A percentile compares a stretch with the other conserved stretches of the same genome.
These are phyloP conservation scores for Dichetophora obliterata DNA, from an alignment of 2,888 invertebrate genomes.

Conservation along the genomic window DNA sequence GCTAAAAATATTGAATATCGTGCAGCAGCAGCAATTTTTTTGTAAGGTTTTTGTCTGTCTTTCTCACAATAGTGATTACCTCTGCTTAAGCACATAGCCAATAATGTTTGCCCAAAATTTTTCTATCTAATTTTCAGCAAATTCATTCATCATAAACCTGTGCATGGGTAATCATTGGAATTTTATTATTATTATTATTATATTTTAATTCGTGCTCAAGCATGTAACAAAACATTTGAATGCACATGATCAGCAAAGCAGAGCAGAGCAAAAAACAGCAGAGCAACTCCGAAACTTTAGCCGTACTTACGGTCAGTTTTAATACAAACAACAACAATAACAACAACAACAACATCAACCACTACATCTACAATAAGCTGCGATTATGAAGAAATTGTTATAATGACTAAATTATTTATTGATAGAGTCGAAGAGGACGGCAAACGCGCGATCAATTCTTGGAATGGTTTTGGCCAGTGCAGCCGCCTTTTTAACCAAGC, in stretches of 20 bases:
- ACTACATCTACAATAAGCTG: constrained; percentile 47
- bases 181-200: background rate
- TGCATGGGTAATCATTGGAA: background rate
- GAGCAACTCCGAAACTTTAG: background rate
- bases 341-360: background rate
- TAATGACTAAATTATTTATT: constrained; percentile 65
- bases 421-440: constrained; percentile 52
- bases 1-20: background rate
- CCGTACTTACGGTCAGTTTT: background rate
- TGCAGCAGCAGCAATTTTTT: background rate
- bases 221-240: background rate
- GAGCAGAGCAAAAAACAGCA: background rate
- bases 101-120: background rate
- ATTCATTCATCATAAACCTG: constrained; percentile 22
- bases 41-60: background rate
- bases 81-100: no score
- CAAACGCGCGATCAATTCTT: constrained; percentile 5
- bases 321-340: constrained; percentile 1
- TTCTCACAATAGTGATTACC: no score
- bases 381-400: constrained; percentile 64
- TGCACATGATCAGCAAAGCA: background rate
- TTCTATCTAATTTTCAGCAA: background rate
- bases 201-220: background rate
- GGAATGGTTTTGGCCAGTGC: constrained; percentile 26
- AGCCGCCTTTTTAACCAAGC: background rate